A percentile compares a stretch with the other conserved stretches of the same genome.
Evolutionary conservation across 1,140 invertebrate genomes (phyloP).

Genomic region (Berghia stephanieae): DNA sequence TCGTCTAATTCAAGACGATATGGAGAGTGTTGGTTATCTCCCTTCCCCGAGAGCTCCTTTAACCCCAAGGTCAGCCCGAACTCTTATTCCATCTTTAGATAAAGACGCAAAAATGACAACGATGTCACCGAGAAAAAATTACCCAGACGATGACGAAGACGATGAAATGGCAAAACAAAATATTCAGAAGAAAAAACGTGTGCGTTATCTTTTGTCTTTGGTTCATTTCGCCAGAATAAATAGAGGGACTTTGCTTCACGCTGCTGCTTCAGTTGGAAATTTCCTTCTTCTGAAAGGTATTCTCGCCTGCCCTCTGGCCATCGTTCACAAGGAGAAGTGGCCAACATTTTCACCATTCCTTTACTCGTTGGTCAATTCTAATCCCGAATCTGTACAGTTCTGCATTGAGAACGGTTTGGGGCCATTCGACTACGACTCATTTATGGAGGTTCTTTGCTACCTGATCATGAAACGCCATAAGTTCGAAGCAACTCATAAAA

Average conservation of each 20-base stretch:
- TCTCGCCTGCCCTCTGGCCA: background rate
- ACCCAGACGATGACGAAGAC: background rate
- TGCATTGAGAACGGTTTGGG: conserved; percentile 10
- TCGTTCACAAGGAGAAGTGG: background rate
- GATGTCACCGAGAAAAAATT: background rate
- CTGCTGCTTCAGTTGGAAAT: conserved; percentile 1
- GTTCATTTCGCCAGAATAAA: conserved; percentile 1
- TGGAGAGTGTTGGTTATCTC: background rate
- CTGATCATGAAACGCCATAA: background rate
- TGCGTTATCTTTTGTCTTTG: conserved; percentile 20
- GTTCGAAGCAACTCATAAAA: background rate
- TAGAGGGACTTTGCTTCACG: conserved; percentile 2
- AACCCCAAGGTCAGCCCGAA: background rate
- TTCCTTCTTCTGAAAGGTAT: background rate
- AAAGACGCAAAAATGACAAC: background rate
- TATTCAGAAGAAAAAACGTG: background rate
- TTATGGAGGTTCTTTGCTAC: background rate
- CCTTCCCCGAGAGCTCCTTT: background rate
- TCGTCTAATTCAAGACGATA: conserved; percentile 3
- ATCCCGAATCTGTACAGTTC: background rate
- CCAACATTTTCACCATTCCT: conserved; percentile 18
- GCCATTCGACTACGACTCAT: conserved; percentile 12
- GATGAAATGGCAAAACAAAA: background rate
- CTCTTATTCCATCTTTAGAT: background rate
- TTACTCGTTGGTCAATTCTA: conserved; percentile 19